A percentile compares a stretch with the other conserved stretches of the same genome.
Evolutionary conservation across 2,113 vertebrate species (phyloP).

Genomic region (Heterochromis multidens): DNA sequence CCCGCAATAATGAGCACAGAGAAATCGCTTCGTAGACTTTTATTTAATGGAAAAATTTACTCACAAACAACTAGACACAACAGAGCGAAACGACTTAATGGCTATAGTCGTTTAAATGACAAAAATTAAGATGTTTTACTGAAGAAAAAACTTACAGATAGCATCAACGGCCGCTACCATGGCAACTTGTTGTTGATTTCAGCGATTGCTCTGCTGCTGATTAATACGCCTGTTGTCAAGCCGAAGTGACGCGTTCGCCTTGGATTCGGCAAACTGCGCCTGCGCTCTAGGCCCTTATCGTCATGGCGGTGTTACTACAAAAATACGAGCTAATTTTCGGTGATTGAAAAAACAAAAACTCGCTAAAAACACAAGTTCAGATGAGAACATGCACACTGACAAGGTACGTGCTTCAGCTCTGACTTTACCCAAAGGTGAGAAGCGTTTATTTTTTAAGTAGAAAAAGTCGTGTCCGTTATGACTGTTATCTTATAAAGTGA

Average conservation of each 20-base stretch:
- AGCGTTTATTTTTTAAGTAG: background rate
- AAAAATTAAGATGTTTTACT: background rate
- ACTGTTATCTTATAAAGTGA: background rate
- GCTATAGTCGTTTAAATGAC: background rate
- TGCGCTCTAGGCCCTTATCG: slow-evolving; percentile 24
- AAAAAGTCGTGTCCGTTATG: background rate
- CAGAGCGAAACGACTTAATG: background rate
- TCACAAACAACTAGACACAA: background rate
- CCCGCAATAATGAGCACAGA: slow-evolving; percentile 1
- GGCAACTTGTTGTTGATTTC: slow-evolving; percentile 19
- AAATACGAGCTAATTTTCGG: background rate
- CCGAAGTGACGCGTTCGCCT: slow-evolving; percentile 61
- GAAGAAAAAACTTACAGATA: background rate
- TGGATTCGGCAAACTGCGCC: slow-evolving; percentile 57
- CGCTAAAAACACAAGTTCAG: background rate
- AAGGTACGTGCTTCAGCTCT: slow-evolving; percentile 55
- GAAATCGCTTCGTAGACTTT: background rate
- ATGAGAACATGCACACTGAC: slow-evolving; percentile 60
- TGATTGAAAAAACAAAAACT: background rate
- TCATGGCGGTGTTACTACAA: slow-evolving; percentile 65
- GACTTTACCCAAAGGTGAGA: background rate
- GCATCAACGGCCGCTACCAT: background rate
- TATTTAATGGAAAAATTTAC: background rate
- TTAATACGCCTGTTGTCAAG: slow-evolving; percentile 65
- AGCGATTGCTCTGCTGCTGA: slow-evolving; percentile 28